Evolutionary conservation across 2,888 invertebrate genomes (phyloP), one percentile per base, ranked within the genome.

Genomic region (Drosophila kambysellisi): DNA sequence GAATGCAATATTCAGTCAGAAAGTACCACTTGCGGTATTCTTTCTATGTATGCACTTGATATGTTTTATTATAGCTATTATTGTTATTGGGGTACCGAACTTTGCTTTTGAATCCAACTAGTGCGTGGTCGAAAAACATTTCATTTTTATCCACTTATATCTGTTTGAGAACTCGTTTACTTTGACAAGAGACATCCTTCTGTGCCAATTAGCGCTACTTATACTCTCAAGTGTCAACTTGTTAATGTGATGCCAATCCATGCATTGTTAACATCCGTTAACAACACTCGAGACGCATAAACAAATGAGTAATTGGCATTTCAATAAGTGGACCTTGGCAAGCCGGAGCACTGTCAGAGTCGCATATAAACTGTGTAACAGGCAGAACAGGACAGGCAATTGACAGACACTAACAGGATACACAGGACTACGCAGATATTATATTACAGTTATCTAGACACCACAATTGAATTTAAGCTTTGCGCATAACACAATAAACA

Each of bases 281-380:
- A 57, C 30, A 33, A 9, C 59, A 43, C 69, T 72, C 37, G 66
- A 82, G 72, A 37, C 58, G 43, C 63, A 57, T 56, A 81, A 71
- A 70, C 86, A 74, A 78, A 77, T 83, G 77, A 70, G 70, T 81
- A 76, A 79, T 74, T 86, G 76, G 81, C 81, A 83, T 81, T 83
- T 82, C 74, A 81, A 81, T 88, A 79, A 79, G 81, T 81, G 72
- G 20, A 65, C 57, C 76, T 83, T 76, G 83, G 74, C 76, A 60
- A 46, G 39, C 69, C 64, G 57, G 70, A 64, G 54, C 29, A 64
- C 46, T 73, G 64, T 15, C 25, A 25, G 25, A 25, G 59, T 33
- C 51, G 33, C 58, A 57, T 56, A 63, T 54, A n/a, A 56, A 8
- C 15, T 41, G 32, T 37, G 48, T 50, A 35, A 43, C 69, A 61